phyloP scores from a whole-genome alignment of 2,888 invertebrate genomes.

The Nemoura dubitans region DNA sequence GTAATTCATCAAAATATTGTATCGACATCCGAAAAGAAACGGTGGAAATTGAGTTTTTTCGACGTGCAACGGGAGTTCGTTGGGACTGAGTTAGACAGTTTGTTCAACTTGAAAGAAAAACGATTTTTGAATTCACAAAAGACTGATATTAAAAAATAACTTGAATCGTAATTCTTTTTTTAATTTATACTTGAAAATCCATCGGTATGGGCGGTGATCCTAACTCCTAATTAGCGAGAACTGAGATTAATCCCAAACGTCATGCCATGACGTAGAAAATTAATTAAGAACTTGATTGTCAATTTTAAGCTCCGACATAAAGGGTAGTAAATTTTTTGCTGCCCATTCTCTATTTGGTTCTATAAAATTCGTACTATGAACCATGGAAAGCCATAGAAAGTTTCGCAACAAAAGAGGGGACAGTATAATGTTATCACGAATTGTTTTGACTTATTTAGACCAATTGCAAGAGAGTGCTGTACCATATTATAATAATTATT shows the following conservation, averaged over 20 bases:
- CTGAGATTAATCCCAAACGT: neutral
- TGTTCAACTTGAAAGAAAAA: neutral
- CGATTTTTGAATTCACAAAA: neutral
- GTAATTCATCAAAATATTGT: neutral
- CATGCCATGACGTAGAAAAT: neutral
- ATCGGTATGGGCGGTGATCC: neutral
- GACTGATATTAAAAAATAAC: neutral
- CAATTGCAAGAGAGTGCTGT: conserved; percentile 18
- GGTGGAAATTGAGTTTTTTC: neutral
- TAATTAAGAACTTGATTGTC: neutral
- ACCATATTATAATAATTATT: neutral
- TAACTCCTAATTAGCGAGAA: neutral
- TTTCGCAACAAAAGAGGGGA: conserved; percentile 1
- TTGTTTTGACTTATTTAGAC: conserved; percentile 24
- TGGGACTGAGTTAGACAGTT: neutral
- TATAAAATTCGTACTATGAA: neutral
- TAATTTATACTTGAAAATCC: conserved; percentile 3
- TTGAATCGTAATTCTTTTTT: neutral
- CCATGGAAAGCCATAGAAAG: neutral
- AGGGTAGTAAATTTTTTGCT: too few species aligned
- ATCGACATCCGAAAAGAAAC: neutral
- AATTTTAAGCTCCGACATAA: neutral
- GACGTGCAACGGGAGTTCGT: neutral
- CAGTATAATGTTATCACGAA: neutral
- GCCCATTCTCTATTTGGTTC: neutral